phyloP scores from a whole-genome alignment of 2,797 vertebrate genomes.

The Pagetopsis macropterus region DNA sequence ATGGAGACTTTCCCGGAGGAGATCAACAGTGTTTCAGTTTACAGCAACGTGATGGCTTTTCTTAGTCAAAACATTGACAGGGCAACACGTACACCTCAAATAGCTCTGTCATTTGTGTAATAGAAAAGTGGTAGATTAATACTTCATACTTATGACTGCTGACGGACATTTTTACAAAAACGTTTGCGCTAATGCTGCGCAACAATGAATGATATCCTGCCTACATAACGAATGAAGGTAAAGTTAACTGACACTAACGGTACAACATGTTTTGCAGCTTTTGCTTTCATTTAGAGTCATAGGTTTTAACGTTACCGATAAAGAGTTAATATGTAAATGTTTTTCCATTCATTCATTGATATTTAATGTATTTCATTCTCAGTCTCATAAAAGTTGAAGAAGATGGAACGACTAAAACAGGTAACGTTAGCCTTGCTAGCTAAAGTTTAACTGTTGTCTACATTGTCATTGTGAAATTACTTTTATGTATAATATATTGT shows the following conservation, averaged over 20 bases:
- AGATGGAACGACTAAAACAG: constrained; percentile 51
- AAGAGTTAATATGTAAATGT: not conserved
- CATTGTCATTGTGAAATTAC: not conserved
- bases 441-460: not conserved
- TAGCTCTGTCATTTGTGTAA: not conserved
- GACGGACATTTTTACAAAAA: not conserved
- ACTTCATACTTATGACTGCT: not conserved
- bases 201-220: constrained; percentile 18
- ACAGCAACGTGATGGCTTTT: constrained; percentile 22
- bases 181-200: not conserved
- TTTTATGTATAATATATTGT: not conserved
- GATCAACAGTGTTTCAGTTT: constrained; percentile 45
- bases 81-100: not conserved
- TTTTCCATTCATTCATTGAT: not conserved
- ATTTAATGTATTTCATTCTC: not conserved
- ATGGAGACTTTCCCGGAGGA: constrained; percentile 31
- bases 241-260: constrained; percentile 3
- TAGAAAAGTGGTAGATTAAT: not conserved
- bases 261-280: not conserved
- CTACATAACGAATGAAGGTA: constrained; percentile 17
- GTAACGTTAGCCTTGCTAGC: constrained; percentile 7
- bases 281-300: not conserved
- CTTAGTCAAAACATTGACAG: not conserved
- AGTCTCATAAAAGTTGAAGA: constrained; percentile 7
- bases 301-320: not conserved